These are phyloP conservation scores for cat (Felis catus) DNA, from an alignment of 2,113 vertebrate species.

Conservation along the genomic window DNA sequence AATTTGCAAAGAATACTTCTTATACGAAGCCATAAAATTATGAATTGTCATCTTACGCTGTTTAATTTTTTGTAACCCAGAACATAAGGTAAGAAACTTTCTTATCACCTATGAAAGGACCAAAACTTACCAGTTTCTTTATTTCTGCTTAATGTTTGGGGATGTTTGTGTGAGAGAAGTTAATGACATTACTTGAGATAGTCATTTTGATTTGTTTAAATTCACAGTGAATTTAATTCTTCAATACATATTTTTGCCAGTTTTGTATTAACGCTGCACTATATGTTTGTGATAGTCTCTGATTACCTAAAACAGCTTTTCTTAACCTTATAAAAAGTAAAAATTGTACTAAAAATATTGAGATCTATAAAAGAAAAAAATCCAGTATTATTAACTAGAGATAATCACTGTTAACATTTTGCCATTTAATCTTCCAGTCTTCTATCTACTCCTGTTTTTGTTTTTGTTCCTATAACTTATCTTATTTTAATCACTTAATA, in stretches of 20 bases:
- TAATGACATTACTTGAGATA: conserved; percentile 27
- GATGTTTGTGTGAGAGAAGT: neutral
- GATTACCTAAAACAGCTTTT: neutral
- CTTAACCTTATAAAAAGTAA: neutral
- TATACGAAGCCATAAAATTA: neutral
- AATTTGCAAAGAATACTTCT: conserved; percentile 29
- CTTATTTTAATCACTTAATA: neutral
- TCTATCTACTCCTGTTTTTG: conserved; percentile 30
- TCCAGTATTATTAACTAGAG: neutral
- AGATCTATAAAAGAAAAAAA: conserved; percentile 32
- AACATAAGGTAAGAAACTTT: conserved; percentile 33
- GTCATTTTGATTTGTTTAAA: conserved; percentile 11
- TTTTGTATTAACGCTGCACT: neutral
- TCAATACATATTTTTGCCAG: neutral
- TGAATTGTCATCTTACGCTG: conserved; percentile 9
- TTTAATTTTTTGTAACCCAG: neutral
- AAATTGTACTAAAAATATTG: neutral
- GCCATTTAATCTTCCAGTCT: neutral
- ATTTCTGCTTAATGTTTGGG: conserved; percentile 20
- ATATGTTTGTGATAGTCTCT: neutral
- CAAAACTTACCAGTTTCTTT: conserved; percentile 10
- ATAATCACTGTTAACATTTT: conserved; percentile 53
- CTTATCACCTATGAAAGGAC: conserved; percentile 11
- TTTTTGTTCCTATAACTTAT: conserved; percentile 8
- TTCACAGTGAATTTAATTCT: conserved; percentile 33